Conservation (phyloP, 2,797 vertebrate species). For the Euphonia xanthogaster region DNA sequence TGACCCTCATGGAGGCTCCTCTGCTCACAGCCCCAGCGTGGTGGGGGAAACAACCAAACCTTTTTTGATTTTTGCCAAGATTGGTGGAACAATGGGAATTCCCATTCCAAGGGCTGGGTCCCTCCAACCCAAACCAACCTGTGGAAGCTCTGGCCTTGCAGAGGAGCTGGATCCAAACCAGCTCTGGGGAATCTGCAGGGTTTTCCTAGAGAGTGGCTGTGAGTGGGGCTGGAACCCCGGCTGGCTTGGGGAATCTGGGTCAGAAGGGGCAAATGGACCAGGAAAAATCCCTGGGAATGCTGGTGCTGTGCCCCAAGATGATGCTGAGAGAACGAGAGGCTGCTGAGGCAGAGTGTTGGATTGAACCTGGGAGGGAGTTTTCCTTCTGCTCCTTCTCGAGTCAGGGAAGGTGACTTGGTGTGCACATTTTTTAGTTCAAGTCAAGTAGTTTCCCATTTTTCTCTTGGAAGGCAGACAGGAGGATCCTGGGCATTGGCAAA, state of each 20-base stretch:
- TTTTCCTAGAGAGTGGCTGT: neutral
- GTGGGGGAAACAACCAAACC: neutral
- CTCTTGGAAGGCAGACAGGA: neutral
- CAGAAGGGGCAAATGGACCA: neutral
- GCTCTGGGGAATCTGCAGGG: fast-evolving
- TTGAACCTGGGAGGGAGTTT: neutral
- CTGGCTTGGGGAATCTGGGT: neutral
- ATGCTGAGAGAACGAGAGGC: neutral
- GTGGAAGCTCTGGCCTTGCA: neutral
- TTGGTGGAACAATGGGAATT: neutral
- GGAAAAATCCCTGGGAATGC: neutral
- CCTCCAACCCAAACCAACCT: neutral
- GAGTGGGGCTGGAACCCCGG: neutral
- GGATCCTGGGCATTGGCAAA: neutral
- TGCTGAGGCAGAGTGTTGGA: neutral
- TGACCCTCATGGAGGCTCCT: neutral
- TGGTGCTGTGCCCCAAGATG: neutral
- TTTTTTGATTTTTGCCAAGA: neutral
- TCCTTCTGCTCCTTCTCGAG: neutral
- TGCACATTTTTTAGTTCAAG: fast-evolving
- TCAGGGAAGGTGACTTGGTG: neutral
- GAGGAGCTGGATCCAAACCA: neutral
- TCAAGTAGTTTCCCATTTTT: neutral
- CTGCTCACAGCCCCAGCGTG: neutral
- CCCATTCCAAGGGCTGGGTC: neutral